Evolutionary conservation across 2,797 vertebrate genomes (phyloP), one percentile per base, ranked within the genome.

Genomic region (Vireo griseus): DNA sequence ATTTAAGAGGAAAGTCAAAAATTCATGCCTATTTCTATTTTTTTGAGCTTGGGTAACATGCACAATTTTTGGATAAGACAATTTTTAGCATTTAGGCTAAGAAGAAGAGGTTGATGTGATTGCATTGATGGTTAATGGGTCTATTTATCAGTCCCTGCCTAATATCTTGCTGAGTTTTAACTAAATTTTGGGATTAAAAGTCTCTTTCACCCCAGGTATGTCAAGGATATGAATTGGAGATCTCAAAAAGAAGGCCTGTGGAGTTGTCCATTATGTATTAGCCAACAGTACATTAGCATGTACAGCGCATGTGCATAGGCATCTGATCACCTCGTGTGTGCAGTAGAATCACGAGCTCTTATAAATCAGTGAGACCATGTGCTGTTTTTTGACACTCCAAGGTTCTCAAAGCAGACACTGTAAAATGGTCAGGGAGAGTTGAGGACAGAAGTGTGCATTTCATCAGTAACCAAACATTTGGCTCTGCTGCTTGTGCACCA

Each of bases 231-330:
- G 1, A 63, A 40, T 40, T 40, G 52, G 22, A 84, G 15, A 20
- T 31, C 6, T 54, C 5, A 8, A 25, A 79, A 74, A 58, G 10
- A 58, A n/a, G 26, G 5, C 15, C 35, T 9, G 3, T 20, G 42
- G 28, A 39, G 4, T 45, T 63, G n/a, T 11, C 14, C 14, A 8
- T 14, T 26, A 9, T n/a, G 28, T 2, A 8, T 1, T 73, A n/a
- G 15, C 29, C 40, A 67, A 19, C 7, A 54, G n/a, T 20, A 67
- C 35, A 4, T 5, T 10, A 47, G 20, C 15, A 17, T 6, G 10
- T 13, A 11, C 2, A 65, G 18, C n/a, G 37, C 1, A 0, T 20
- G 25, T 33, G 15, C 33, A 29, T 6, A 81, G 26, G 5, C 47
- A 76, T 22, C 6, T 2, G 1, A 37, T 22, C 65, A 48, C 6